phyloP scores from a whole-genome alignment of 2,888 invertebrate species.

The Macaria liturata region DNA sequence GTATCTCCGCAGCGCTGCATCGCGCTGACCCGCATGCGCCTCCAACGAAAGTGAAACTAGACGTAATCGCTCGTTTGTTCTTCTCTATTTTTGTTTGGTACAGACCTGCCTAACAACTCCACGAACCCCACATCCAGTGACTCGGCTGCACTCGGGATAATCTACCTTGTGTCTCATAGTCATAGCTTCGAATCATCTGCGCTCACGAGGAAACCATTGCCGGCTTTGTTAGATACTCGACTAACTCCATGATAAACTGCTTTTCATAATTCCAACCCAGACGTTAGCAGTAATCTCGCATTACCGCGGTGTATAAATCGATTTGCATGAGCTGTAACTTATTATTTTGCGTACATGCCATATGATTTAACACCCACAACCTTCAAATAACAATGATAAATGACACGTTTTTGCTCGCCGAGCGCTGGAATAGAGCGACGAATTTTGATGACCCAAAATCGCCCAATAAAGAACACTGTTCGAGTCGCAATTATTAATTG shows the following conservation, averaged over 20 bases:
- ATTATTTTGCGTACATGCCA: slow-evolving; percentile 43
- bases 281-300: slow-evolving; percentile 38
- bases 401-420: slow-evolving; percentile 39
- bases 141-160: slow-evolving; percentile 4
- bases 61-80: slow-evolving; percentile 55
- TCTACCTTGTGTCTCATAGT: slow-evolving; percentile 5
- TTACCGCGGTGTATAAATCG: slow-evolving; percentile 51
- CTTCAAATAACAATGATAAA: slow-evolving; percentile 40
- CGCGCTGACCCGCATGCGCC: slow-evolving; percentile 60
- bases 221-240: slow-evolving; percentile 6
- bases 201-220: no score
- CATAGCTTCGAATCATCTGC: slow-evolving; percentile 7
- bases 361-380: slow-evolving; percentile 53
- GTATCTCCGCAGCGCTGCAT: slow-evolving; percentile 46
- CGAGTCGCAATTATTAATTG: slow-evolving; percentile 37
- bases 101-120: slow-evolving; percentile 34
- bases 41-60: slow-evolving; percentile 72
- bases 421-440: slow-evolving; percentile 19
- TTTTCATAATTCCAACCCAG: slow-evolving; percentile 31
- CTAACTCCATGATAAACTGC: slow-evolving; percentile 16
- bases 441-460: slow-evolving; percentile 33
- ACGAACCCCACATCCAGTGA: slow-evolving; percentile 25
- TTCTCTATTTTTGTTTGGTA: slow-evolving; percentile 55
- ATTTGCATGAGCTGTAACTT: slow-evolving; percentile 46
- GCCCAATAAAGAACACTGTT: slow-evolving; percentile 27